Base-by-base conservation (phyloP, 1,140 invertebrate genomes). In the Sminthurinus signatus region DNA sequence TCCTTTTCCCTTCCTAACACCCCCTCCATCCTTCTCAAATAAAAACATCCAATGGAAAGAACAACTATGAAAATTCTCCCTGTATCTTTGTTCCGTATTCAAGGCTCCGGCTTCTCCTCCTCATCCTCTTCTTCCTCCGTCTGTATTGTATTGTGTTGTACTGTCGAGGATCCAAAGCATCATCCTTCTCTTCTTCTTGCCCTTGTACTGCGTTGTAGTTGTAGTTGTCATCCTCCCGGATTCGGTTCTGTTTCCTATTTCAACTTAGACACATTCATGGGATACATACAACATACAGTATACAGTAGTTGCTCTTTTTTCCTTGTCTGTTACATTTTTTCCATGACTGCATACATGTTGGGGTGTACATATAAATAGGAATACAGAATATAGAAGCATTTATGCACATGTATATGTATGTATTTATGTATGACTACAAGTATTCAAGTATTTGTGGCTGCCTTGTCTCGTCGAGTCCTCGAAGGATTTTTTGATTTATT, bases 401-500 rank as follows among this genome's bases (percentile, higher is more conserved):
- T n/a, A n/a, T n/a, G n/a, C n/a, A n/a, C n/a, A n/a, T n/a, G n/a
- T n/a, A n/a, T n/a, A n/a, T n/a, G n/a, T n/a, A n/a, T n/a, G n/a
- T n/a, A n/a, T n/a, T n/a, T n/a, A n/a, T n/a, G n/a, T n/a, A n/a
- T n/a, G n/a, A n/a, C n/a, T n/a, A n/a, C n/a, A 17, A 2, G 51
- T 54, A 17, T 25, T 10, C n/a, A 21, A 29, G 51, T 19, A 28
- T 54, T 54, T 48, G 44, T 48, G 44, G 17, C 23, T 48, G 44
- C 17, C 14, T n/a, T 52, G 50, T 52, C 50, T 52, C 14, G 50
- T 52, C 27, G 42, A 29, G 36, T 61, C 46, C 57, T 50, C 32
- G 59, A 21, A 59, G 54, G 63, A 65, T 65, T 65, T 60, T 65
- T 65, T 65, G 63, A 65, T 65, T 65, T 65, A 65, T 65, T 59